Base-by-base conservation (phyloP, 2,888 invertebrate species). In the Spodoptera picta region DNA sequence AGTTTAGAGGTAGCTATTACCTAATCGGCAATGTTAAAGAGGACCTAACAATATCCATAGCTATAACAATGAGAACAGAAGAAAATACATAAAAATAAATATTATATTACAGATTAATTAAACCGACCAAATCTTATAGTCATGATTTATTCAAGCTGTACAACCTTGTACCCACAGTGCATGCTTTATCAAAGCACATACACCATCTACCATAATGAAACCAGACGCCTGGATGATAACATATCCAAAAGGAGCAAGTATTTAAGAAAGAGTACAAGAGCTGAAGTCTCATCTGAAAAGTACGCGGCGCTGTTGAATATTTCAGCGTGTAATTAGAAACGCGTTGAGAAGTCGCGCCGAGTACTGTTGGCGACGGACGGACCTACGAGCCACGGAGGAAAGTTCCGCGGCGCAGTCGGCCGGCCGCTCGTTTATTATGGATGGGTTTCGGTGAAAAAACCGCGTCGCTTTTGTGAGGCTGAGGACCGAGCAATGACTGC, bases 241-340 rank as follows among this genome's bases (percentile, higher is more conserved):
- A 36, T 47, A 5, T 24, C 69, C 57, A 51, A 68, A 70, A 68
- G 47, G 51, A 61, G 42, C 47, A 58, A 61, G 50, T 65, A 50
- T 46, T 14, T 49, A 68, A 65, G 57, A 69, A 58, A 73, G 46
- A 52, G 27, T 27, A 14, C 53, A 59, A 53, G 57, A 58, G 42
- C 51, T 56, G 31, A 57, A 54, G 31, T 44, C 59, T 59, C 59
- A 60, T 52, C 43, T 45, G 48, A 57, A 54, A 64, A 56, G 53
- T 60, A 44, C 47, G 50, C 53, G 59, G 48, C 64, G 75, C 79
- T 80, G 80, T 79, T 89, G 85, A 88, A 89, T 89, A 88, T 88
- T 90, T 87, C 85, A 90, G 80, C 84, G 82, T 87, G 87, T 87
- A 87, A 87, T 87, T 90, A 87, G 86, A 83, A 79, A 81, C 83